phyloP scores from a whole-genome alignment of 2,888 invertebrate species.

The Mythimna ferrago region DNA sequence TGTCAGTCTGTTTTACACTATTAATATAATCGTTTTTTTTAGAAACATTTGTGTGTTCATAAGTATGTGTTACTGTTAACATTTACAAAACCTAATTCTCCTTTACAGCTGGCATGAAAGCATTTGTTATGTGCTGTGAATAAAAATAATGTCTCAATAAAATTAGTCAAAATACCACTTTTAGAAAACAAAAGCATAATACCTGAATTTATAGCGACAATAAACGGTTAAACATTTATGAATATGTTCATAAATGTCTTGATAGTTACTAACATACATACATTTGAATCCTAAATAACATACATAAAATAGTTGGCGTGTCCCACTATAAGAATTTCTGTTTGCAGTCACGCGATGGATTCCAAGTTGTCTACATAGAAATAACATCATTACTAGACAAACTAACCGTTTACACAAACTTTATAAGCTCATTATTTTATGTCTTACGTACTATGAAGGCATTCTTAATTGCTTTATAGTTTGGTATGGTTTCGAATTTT shows the following conservation, averaged over 20 bases:
- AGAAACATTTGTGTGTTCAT: background rate
- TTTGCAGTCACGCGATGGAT: slow-evolving; percentile 82
- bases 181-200: slow-evolving; percentile 48
- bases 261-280: slow-evolving; percentile 57
- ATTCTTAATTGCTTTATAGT: slow-evolving; percentile 41
- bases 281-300: slow-evolving; percentile 66
- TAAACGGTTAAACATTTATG: slow-evolving; percentile 62
- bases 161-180: slow-evolving; percentile 54
- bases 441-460: slow-evolving; percentile 36
- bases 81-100: slow-evolving; percentile 26
- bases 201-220: slow-evolving; percentile 58
- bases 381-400: slow-evolving; percentile 74
- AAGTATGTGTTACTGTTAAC: slow-evolving; percentile 4
- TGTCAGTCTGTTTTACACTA: slow-evolving; percentile 15
- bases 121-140: slow-evolving; percentile 28
- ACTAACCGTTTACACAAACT: slow-evolving; percentile 62
- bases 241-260: slow-evolving; percentile 64
- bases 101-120: slow-evolving; percentile 26
- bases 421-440: slow-evolving; percentile 57
- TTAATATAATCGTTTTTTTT: background rate
- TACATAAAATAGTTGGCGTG: slow-evolving; percentile 75
- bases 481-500: slow-evolving; percentile 22
- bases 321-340: slow-evolving; percentile 80
- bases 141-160: slow-evolving; percentile 61
- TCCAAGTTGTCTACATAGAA: slow-evolving; percentile 78